Conservation (phyloP, 2,797 vertebrate genomes). For the Masticophis lateralis region DNA sequence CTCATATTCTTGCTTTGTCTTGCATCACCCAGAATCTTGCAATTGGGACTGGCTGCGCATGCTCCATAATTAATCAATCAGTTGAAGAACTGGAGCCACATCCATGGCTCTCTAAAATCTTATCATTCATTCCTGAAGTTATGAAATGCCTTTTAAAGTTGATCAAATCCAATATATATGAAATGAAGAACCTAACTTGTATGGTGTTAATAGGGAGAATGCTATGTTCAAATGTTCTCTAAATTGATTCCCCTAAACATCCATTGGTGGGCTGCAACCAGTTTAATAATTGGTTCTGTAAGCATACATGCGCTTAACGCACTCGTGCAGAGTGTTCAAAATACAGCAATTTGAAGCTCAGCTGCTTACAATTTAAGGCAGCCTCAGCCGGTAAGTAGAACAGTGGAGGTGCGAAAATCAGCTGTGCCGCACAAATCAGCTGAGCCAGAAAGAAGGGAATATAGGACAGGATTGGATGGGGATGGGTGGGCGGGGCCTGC, state of each 20-base stretch:
- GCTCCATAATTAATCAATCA: not conserved
- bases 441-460: no score
- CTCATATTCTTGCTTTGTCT: not conserved
- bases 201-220: not conserved
- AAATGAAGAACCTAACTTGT: not conserved
- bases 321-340: no score
- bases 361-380: no score
- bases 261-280: no score
- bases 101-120: not conserved
- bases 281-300: no score
- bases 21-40: not conserved
- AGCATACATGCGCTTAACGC: no score
- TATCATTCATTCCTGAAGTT: not conserved
- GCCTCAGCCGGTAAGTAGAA: no score
- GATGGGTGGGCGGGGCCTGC: no score
- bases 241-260: not conserved
- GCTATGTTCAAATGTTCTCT: not conserved
- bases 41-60: not conserved
- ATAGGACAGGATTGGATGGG: no score
- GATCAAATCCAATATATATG: not conserved
- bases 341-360: no score
- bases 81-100: not conserved
- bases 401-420: no score
- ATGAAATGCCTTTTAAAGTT: not conserved
- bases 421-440: no score